Evolutionary conservation across 2,797 vertebrate genomes (phyloP).

Genomic region (Danio choprae): DNA sequence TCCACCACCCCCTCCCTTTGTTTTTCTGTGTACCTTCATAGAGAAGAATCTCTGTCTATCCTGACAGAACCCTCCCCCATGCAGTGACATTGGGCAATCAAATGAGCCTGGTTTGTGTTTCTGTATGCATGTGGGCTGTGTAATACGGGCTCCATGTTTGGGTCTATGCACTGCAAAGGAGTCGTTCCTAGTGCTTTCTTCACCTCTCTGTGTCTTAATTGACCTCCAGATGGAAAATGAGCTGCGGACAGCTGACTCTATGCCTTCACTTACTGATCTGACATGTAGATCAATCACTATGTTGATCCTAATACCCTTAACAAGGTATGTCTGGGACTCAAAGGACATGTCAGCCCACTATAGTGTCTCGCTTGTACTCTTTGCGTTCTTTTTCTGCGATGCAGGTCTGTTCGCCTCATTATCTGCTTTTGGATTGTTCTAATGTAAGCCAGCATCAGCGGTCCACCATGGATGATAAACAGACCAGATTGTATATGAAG

Average conservation of each 20-base stretch:
- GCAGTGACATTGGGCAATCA: conserved; percentile 51
- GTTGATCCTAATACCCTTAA: conserved; percentile 75
- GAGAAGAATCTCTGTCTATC: conserved; percentile 39
- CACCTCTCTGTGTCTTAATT: conserved; percentile 64
- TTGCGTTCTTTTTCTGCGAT: conserved; percentile 13
- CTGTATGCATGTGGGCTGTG: conserved; percentile 6
- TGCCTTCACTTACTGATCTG: conserved; percentile 71
- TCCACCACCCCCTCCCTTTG: conserved; percentile 22
- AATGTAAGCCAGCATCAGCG: not conserved
- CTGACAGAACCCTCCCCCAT: conserved; percentile 52
- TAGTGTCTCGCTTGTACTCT: conserved; percentile 36
- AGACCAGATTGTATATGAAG: not conserved
- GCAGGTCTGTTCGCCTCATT: conserved; percentile 23
- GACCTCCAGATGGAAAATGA: conserved; percentile 67
- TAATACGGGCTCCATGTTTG: conserved; percentile 6
- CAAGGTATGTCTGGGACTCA: conserved; percentile 68
- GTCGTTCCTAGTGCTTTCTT: conserved; percentile 35
- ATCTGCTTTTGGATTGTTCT: conserved; percentile 18
- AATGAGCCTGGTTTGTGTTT: conserved; percentile 46
- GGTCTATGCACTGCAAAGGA: conserved; percentile 31
- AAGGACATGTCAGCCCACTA: conserved; percentile 68
- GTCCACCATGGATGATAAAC: not conserved
- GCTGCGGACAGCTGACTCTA: conserved; percentile 59
- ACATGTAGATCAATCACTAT: conserved; percentile 79
- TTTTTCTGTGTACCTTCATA: conserved; percentile 20